Evolutionary conservation across 2,797 vertebrate species (phyloP), one percentile per base, ranked within the genome.

Genomic region (Nannoperca australis): DNA sequence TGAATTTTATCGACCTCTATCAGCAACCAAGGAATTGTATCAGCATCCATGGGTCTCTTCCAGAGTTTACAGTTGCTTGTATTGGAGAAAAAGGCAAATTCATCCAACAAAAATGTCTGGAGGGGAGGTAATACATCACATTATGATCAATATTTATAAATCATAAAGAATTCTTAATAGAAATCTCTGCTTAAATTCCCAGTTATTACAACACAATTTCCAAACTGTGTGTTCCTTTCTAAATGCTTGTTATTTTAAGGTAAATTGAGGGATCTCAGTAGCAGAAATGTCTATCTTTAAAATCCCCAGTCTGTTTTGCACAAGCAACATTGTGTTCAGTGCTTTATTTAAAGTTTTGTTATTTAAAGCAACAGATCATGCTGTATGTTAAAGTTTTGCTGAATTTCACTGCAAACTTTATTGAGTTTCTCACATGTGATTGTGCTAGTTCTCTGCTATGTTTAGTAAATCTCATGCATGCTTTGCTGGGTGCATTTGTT

Each of bases 1-100:
- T 88, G 68, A 87, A 68, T 87, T 77, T 70, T 86, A 88, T 90
- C 62, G 68, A 91, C 70, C 49, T 84, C 64, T 80, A 68, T 81
- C 13, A 40, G 71, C 79, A 74, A 68, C 73, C 34, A 13, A 79
- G 75, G 76, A 70, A 83, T 85, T 85, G 60, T 79, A 76, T 83
- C 76, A 85, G 54, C 50, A 68, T 73, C 63, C 9, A 27, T 13
- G 24, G 54, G 55, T 62, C 66, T 81, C 56, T 40, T 72, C 36
- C 36, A 45, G 71, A 72, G 65, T 40, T 44, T 36, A 30, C 22
- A 18, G 27, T 60, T 63, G 36, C 30, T 51, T 68, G 38, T 55
- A 44, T 44, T 62, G 54, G 5, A 70, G 49, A 66, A 38, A 54
- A 79, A 58, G 69, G 22, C 22, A 60, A 22, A 24, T 34, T 79